Base-by-base conservation (phyloP, 2,888 invertebrate species). In the Parnassius mnemosyne region DNA sequence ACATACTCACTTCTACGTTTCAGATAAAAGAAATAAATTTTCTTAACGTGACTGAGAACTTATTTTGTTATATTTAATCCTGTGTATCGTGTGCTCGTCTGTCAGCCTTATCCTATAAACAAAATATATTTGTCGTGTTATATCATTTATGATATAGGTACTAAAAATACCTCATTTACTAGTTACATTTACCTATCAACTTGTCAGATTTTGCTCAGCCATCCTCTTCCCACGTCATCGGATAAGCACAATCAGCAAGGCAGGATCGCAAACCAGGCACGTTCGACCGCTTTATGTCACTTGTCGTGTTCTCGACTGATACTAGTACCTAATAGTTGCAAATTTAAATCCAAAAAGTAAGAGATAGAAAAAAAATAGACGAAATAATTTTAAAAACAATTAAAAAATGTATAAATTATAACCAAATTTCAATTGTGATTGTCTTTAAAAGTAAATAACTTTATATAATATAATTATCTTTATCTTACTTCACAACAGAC, bases 1-100 rank as follows among this genome's bases (percentile, higher is more conserved):
- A 68, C 69, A 69, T 74, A 71, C 66, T 66, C 66, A 67, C 66
- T 69, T 63, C 65, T 70, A 68, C 54, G 50, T 57, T 34, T 55
- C 51, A 16, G 41, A 62, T 49, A 69, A 69, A 66, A 68, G 65
- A 57, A 64, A 66, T 66, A 65, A 68, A 68, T 56, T 52, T 56
- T 52, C 11, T 46, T 56, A 20, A 11, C 13, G 7, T n/a, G 13
- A 12, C 16, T 20, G 42, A 50, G 34, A 53, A 47, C 53, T 41
- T 47, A 16, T 34, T 34, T 34, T 34, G 34, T 34, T 34, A 34
- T 7, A 34, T 34, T 34, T 34, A 34, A 1, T 7, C 1, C 5
- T 34, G 34, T 34, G 7, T 7, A 34, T n/a, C n/a, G n/a, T n/a
- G 20, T 20, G 20, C 20, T 20, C 20, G 1, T 20, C 20, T 20